Base-by-base conservation (phyloP, 1,140 invertebrate species). In the Meloidogyne floridensis region DNA sequence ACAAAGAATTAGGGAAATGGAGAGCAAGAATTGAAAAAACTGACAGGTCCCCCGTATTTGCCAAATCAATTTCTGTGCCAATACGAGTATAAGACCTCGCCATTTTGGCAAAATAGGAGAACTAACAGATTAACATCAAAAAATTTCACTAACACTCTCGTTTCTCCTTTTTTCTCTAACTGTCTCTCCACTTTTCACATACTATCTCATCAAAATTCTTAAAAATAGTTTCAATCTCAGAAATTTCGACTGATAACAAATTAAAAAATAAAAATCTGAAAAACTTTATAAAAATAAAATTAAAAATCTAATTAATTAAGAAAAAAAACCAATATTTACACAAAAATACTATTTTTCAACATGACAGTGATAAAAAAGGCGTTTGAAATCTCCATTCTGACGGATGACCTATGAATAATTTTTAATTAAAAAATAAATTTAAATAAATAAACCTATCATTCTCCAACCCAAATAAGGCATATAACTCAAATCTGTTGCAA, bases 311-410 rank as follows among this genome's bases (percentile, higher is more conserved):
- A 0, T 32, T 32, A 32, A 32, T 32, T 6, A 47, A 47, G 0
- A 4, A 47, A 47, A 47, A 47, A 47, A 4, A 4, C 47, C 47
- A 47, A 6, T 65, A n/a, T 65, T n/a, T n/a, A 65, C 59, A 65
- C n/a, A 59, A 59, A 56, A 11, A 56, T 11, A 56, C 47, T 75
- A 32, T 9, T 51, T 7, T 15, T 71, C 77, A 86, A 80, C 85
- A 86, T 74, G 84, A 87, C 32, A 89, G 89, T 13, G 89, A 80
- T 59, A 89, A 83, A 81, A 83, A 89, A 32, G 87, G 78, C 87
- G 90, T 88, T 83, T 80, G 80, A 51, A 90, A 84, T 13, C 75
- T 71, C 87, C 87, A 89, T 42, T 85, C 77, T 0, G 86, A 80
- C 4, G 87, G 89, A 82, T 90, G 87, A 15, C 89, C 59, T 65